Conservation (phyloP, 2,113 vertebrate genomes). For the Silurus asotus region DNA sequence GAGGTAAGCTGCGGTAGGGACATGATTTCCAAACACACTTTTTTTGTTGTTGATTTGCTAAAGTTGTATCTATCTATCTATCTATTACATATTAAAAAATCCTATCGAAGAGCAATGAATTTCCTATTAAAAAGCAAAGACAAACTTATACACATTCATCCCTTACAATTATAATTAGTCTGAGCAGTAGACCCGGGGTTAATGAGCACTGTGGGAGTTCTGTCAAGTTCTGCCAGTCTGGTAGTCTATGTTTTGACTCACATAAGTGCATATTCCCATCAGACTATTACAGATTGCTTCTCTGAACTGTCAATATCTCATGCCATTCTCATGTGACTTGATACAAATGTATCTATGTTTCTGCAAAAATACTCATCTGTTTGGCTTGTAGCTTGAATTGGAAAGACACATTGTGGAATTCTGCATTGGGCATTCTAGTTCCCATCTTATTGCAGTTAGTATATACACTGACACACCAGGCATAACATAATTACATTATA, state of each 20-base stretch:
- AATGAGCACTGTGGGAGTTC: constrained; percentile 7
- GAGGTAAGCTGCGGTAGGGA: background rate
- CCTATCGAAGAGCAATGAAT: background rate
- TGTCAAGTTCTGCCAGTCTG: background rate
- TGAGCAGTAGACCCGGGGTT: constrained; percentile 11
- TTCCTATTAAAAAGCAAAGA: background rate
- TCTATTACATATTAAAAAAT: background rate
- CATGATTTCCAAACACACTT: background rate
- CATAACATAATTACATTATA: too few relatives aligned
- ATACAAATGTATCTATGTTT: background rate
- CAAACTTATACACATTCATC: constrained; percentile 7
- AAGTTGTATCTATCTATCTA: too few relatives aligned
- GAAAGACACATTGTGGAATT: background rate
- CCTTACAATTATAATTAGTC: constrained; percentile 11
- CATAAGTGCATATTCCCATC: constrained; percentile 3
- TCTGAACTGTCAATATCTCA: background rate
- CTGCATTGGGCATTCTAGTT: too few relatives aligned
- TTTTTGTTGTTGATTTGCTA: background rate
- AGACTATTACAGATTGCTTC: background rate
- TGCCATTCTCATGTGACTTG: background rate
- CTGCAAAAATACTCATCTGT: background rate
- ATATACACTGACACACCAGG: too few relatives aligned
- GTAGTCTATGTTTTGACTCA: constrained; percentile 5
- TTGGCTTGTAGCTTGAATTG: background rate
- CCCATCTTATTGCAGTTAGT: too few relatives aligned